Evolutionary conservation across 2,888 invertebrate species (phyloP), one percentile per base, ranked within the genome.

Genomic region (Rhingia rostrata): DNA sequence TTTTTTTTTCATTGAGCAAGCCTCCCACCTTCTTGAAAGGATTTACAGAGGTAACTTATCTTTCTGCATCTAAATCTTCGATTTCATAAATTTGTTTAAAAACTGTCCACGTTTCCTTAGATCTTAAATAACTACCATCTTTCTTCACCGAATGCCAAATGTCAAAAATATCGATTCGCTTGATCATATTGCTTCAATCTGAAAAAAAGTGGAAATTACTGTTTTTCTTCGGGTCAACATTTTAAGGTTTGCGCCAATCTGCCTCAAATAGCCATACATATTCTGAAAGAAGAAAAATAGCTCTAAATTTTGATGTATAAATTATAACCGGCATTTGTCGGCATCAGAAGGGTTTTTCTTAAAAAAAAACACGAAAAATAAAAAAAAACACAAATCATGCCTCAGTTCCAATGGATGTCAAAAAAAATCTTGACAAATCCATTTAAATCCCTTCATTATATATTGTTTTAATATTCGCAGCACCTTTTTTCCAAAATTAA

Each of bases 81-180:
- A n/a, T n/a, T n/a, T n/a, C n/a, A n/a, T n/a, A n/a, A 39, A 39
- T 39, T 39, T 39, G 4, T 39, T 39, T 39, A 6, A 6, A 39
- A 39, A 39, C 7, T 4, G 4, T 39, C 39, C 39, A 7, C 7
- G 39, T 39, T 39, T 7, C 7, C 39, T 39, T 7, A n/a, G n/a
- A n/a, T n/a, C n/a, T n/a, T n/a, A n/a, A n/a, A n/a, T n/a, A n/a
- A n/a, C n/a, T n/a, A n/a, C 39, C 39, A 39, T 32, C 51, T 51
- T 51, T 51, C 32, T 51, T 30, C 51, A 51, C 30, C 51, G 51
- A 51, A 51, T 51, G 32, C 51, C 51, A 37, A 58, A 39, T 58
- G 22, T 58, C 39, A 39, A 58, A 58, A 39, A 58, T 58, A 58
- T 58, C 58, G 39, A 58, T 39, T 58, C 41, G 41, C n/a, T n/a